phyloP scores from a whole-genome alignment of 2,797 vertebrate species.

The Fratercula arctica region DNA sequence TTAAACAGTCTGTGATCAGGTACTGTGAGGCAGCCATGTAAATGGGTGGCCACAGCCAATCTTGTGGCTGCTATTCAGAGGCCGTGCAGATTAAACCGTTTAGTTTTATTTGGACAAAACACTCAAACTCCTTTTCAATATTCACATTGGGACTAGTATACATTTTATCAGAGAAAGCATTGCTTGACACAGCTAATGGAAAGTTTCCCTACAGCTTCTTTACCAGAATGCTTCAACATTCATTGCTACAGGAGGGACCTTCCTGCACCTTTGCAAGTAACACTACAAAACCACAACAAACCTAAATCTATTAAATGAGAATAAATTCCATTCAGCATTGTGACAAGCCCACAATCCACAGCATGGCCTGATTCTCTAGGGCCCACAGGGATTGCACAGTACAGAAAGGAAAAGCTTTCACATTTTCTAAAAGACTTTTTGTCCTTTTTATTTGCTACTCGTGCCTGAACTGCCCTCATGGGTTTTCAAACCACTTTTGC shows the following conservation, averaged over 20 bases:
- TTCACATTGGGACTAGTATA: not conserved
- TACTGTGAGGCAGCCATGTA: not conserved
- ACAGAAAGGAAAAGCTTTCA: not conserved
- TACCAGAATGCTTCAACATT: not conserved
- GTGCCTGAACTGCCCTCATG: not conserved
- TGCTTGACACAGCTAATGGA: not conserved
- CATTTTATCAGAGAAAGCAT: not conserved
- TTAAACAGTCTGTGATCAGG: not conserved
- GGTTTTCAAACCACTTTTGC: not conserved
- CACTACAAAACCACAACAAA: not conserved
- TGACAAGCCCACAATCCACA: not conserved
- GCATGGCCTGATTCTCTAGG: not conserved
- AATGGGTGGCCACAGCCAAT: not conserved
- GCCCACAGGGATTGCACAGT: not conserved
- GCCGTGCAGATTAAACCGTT: not conserved
- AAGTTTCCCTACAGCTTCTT: not conserved
- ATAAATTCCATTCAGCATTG: not conserved
- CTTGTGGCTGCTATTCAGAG: not conserved
- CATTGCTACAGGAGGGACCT: not conserved
- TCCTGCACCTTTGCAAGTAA: not conserved
- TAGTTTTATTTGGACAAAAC: not conserved
- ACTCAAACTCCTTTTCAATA: not conserved
- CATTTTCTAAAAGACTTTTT: not conserved
- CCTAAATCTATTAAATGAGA: not conserved
- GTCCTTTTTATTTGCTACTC: not conserved